These are phyloP conservation scores for Platichthys flesus DNA, from an alignment of 2,113 vertebrate species.

Conservation along the genomic window DNA sequence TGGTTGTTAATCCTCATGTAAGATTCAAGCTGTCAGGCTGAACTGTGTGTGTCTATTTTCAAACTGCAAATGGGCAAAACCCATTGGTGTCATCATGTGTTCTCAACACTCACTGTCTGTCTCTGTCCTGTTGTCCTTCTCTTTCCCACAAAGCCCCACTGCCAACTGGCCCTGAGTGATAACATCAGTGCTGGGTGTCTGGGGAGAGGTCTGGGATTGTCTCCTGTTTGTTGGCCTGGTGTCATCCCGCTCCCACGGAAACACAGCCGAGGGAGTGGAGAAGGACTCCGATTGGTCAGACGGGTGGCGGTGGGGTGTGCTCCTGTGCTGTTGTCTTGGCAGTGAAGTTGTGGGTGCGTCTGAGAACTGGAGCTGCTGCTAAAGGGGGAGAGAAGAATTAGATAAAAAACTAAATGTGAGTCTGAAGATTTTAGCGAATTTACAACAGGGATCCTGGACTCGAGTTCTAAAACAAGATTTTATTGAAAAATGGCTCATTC, in stretches of 20 bases:
- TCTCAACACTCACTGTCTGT: constrained; percentile 73
- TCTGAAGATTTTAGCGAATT: neutral
- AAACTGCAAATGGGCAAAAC: constrained; percentile 12
- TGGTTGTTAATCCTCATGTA: neutral
- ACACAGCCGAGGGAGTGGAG: constrained; percentile 71
- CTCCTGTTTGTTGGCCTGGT: constrained; percentile 59
- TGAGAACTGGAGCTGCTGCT: constrained; percentile 79
- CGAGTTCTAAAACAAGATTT: neutral
- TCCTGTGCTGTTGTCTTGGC: constrained; percentile 64
- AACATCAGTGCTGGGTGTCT: constrained; percentile 48
- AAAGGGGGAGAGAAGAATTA: constrained; percentile 14
- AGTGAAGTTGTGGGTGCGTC: constrained; percentile 64
- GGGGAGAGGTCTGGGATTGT: constrained; percentile 51
- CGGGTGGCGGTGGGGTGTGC: constrained; percentile 61
- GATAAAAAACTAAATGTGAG: neutral
- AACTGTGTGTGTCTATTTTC: neutral
- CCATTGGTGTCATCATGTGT: neutral
- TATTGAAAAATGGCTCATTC: neutral
- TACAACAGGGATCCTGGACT: neutral
- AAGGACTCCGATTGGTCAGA: constrained; percentile 64
- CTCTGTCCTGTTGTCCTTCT: constrained; percentile 62
- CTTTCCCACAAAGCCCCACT: constrained; percentile 48
- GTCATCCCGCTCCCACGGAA: constrained; percentile 85
- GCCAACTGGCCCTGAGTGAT: constrained; percentile 24
- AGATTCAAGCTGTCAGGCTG: neutral